Evolutionary conservation across 2,888 invertebrate species (phyloP).

Genomic region (Hypercompe scribonia): DNA sequence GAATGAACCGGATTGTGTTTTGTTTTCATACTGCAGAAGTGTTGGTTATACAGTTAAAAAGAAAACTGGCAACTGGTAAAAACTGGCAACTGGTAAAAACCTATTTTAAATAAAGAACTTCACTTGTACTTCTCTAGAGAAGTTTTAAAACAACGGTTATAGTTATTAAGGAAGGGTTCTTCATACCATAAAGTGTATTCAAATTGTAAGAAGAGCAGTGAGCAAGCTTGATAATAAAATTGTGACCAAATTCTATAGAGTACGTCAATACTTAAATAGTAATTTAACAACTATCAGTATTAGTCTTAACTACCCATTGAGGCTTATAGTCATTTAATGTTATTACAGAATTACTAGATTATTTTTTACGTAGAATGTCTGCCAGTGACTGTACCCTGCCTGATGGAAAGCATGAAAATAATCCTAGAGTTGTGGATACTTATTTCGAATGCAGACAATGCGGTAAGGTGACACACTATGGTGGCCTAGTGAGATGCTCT

Average conservation of each 20-base stretch:
- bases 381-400: too few species aligned
- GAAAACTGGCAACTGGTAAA: not conserved
- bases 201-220: too few species aligned
- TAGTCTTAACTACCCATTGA: not conserved
- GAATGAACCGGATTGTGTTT: slow-evolving; percentile 1
- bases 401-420: too few species aligned
- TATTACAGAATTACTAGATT: too few species aligned
- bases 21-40: slow-evolving; percentile 1
- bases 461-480: too few species aligned
- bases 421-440: too few species aligned
- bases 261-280: not conserved
- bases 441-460: too few species aligned
- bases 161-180: too few species aligned
- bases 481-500: too few species aligned
- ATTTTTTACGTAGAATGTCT: too few species aligned
- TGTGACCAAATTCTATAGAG: not conserved
- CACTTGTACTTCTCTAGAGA: not conserved
- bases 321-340: not conserved
- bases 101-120: not conserved
- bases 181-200: not conserved
- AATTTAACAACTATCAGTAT: not conserved
- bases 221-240: not conserved
- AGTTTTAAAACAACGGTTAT: not conserved
- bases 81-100: not conserved
- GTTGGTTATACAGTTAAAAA: not conserved